Base-by-base conservation (phyloP, 2,113 vertebrate genomes). In the Hiodon tergisus region DNA sequence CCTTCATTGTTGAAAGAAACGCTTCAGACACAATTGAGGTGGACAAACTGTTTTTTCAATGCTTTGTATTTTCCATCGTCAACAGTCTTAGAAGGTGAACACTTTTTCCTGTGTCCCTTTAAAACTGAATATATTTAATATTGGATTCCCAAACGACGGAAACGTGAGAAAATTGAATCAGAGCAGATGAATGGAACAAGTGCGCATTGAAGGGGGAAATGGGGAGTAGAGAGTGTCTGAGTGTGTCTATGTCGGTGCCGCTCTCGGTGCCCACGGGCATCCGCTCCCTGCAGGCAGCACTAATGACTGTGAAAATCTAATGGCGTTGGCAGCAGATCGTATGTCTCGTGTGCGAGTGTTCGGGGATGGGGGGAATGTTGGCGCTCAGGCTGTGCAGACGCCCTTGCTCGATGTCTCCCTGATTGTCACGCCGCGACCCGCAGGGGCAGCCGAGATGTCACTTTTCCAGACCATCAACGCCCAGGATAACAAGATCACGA, bases 261-360 rank as follows among this genome's bases (percentile, higher is more conserved):
- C 31, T 4, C 59, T 57, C 54, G 5, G 10, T 57, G 5, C 59
- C 59, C 59, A 6, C 59, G n/a, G 59, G n/a, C 59, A 60, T 14
- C 4, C 54, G 11, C 59, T 60, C 59, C 59, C 46, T 68, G 46
- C 5, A 8, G 66, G 9, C 47, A 51, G 48, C 46, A 68, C 66
- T 68, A 68, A 68, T 68, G 46, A 68, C 66, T 68, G 66, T 68
- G 31, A 68, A 68, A 50, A 68, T 68, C 4, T 68, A 68, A 6
- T 68, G 46, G 31, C 14, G 17, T 50, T 50, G 10, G 66, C 48
- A 48, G 47, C 11, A 14, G 66, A 68, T 13, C 17, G 48, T 1
- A 13, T 11, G 46, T 13, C 3, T 68, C 47, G 51, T 68, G 66
- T 68, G 66, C 51, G 66, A 68, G 10, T 50, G 17, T 68, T 51